Base-by-base conservation (phyloP, 92 coral and sea anemone genomes). In the Blastomussa wellsi region DNA sequence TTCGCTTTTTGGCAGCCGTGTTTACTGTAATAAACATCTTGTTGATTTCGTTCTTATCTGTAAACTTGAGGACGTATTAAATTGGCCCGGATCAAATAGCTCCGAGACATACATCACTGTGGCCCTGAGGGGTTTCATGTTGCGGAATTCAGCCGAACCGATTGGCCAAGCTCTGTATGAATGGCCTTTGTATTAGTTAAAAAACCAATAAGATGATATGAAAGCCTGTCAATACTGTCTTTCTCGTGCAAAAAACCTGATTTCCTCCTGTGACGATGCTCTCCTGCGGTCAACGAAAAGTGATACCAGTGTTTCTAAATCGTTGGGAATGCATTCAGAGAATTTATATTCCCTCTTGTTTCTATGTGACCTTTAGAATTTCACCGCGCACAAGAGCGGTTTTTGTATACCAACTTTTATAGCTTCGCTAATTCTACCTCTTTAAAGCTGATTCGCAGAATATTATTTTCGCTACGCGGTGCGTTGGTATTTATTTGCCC, bases 21-120 rank as follows among this genome's bases (percentile, higher is more conserved):
- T 90, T 86, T 90, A 82, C 80, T 47, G 87, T 66, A 60, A 90
- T 76, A 90, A 86, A 90, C 90, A 87, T 78, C 71, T 82, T 90
- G 85, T 90, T 89, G 91, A 82, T 68, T 51, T 83, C 65, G 35
- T 42, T 78, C 68, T 88, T 79, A 83, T 83, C 89, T 31, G 70
- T 76, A 76, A 85, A 85, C 86, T 80, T 59, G 67, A 86, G 82
- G 84, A 84, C 81, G 86, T 80, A n/a, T n/a, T n/a, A n/a, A 78
- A 79, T 86, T 80, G 79, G 22, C 89, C 41, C 48, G 65, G 32
- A 86, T 80, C 83, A 71, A 74, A 81, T 82, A 87, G 60, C 89
- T 36, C 38, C 38, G n/a, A n/a, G n/a, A n/a, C 65, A 53, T 76
- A 74, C 66, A 79, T 73, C 51, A 47, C 37, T 84, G 53, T 79